Evolutionary conservation across 2,888 invertebrate species (phyloP).

Genomic region (Pollenia angustigena): DNA sequence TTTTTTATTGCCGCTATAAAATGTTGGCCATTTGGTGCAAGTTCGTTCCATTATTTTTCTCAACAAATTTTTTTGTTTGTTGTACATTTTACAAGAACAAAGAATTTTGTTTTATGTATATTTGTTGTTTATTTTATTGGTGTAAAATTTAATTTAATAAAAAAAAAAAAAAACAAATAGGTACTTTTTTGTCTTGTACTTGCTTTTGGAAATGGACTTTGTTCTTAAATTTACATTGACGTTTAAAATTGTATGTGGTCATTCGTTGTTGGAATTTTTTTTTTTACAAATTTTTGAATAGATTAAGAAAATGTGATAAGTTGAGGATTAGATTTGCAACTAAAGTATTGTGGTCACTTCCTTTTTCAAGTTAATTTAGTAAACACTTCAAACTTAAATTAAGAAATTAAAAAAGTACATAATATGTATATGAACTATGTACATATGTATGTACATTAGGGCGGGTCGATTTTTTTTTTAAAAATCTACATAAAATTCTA

Average conservation of each 20-base stretch:
- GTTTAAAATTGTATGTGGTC: conserved; percentile 12
- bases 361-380: too few species aligned
- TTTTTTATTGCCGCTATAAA: conserved; percentile 29
- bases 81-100: conserved; percentile 46
- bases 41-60: conserved; percentile 7
- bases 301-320: too few species aligned
- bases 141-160: conserved; percentile 7
- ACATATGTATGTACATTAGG: too few species aligned
- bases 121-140: neutral
- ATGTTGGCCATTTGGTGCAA: conserved; percentile 46
- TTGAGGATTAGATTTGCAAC: too few species aligned
- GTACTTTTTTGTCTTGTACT: neutral
- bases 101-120: conserved; percentile 13
- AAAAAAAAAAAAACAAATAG: too few species aligned
- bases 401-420: too few species aligned
- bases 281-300: neutral
- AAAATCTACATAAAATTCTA: too few species aligned
- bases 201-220: conserved; percentile 34
- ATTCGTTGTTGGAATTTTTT: conserved; percentile 14
- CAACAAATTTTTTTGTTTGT: conserved; percentile 19
- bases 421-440: too few species aligned
- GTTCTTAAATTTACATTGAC: conserved; percentile 12
- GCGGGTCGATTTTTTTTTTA: too few species aligned
- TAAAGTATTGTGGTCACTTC: too few species aligned
- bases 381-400: too few species aligned